phyloP scores from a whole-genome alignment of 2,113 vertebrate genomes.

The Aegotheles bennettii region DNA sequence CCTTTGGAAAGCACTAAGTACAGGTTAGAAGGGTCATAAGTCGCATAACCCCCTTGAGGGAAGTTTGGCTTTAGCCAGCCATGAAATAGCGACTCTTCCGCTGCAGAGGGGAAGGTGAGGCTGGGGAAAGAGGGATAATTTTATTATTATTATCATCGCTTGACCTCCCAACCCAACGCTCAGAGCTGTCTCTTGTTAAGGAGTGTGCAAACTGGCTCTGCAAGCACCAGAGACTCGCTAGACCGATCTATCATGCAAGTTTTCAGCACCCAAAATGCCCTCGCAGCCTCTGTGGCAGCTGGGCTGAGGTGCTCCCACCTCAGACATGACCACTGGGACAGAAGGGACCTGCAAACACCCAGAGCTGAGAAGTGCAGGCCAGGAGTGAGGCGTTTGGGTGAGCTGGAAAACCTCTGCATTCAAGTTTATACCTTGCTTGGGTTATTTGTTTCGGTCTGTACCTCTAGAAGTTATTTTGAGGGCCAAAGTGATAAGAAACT shows the following conservation, averaged over 20 bases:
- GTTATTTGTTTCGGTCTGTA: background rate
- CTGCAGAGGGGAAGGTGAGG: constrained; percentile 27
- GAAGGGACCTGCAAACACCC: background rate
- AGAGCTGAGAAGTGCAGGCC: fast-evolving
- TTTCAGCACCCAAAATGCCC: background rate
- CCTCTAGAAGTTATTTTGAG: background rate
- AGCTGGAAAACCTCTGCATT: fast-evolving
- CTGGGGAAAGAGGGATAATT: background rate
- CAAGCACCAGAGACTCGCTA: background rate
- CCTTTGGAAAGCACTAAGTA: constrained; percentile 84
- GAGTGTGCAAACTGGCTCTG: background rate
- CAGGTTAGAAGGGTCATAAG: constrained; percentile 86
- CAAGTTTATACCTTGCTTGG: background rate
- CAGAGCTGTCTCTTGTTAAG: background rate
- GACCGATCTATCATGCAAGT: fast-evolving
- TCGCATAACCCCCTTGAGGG: constrained; percentile 80
- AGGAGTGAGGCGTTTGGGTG: fast-evolving
- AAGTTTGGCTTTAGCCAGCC: constrained; percentile 77
- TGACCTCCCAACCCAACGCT: background rate
- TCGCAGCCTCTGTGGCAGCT: fast-evolving
- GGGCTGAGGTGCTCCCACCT: background rate
- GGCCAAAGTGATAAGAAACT: background rate
- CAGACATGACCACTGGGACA: fast-evolving
- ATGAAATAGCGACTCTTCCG: constrained; percentile 76
- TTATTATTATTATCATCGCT: constrained; percentile 6